These are phyloP conservation scores for Melanerpes formicivorus DNA, from an alignment of 2,113 vertebrate species.

Conservation along the genomic window DNA sequence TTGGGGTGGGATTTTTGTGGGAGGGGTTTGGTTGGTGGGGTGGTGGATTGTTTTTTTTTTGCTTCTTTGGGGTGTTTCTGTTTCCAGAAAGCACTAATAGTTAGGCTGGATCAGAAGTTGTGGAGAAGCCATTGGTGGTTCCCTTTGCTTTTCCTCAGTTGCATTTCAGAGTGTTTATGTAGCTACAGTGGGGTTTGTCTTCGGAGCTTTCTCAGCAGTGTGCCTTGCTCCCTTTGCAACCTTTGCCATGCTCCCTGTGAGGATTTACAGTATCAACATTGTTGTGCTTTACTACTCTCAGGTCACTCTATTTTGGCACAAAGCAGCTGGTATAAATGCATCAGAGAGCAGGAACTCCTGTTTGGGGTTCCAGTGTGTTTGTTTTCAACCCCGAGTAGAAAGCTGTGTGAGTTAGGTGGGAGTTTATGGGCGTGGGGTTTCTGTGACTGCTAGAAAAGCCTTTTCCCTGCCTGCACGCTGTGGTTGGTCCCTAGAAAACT, in stretches of 20 bases:
- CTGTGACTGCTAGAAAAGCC: not conserved
- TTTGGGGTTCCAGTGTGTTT: not conserved
- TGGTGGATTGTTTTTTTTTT: not conserved
- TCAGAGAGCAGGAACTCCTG: not conserved
- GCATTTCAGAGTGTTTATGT: not conserved
- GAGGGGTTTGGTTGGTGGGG: fast-evolving
- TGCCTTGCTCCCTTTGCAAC: not conserved
- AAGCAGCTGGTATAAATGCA: not conserved
- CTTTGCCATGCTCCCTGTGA: not conserved
- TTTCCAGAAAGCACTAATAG: not conserved
- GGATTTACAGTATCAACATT: not conserved
- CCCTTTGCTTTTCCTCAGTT: not conserved
- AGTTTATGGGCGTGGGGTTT: not conserved
- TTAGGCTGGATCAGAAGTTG: not conserved
- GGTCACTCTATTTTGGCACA: not conserved
- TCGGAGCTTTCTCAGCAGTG: not conserved
- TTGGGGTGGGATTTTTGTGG: not conserved
- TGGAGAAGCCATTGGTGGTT: not conserved
- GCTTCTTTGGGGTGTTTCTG: not conserved
- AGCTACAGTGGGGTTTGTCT: not conserved
- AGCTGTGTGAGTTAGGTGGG: too few relatives aligned
- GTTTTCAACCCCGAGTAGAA: not conserved
- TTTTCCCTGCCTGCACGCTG: not conserved
- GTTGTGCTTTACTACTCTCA: not conserved
- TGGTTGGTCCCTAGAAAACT: not conserved